A percentile compares a stretch with the other conserved stretches of the same genome.
Conservation (phyloP, 2,113 vertebrate genomes). For the Garra rufa region DNA sequence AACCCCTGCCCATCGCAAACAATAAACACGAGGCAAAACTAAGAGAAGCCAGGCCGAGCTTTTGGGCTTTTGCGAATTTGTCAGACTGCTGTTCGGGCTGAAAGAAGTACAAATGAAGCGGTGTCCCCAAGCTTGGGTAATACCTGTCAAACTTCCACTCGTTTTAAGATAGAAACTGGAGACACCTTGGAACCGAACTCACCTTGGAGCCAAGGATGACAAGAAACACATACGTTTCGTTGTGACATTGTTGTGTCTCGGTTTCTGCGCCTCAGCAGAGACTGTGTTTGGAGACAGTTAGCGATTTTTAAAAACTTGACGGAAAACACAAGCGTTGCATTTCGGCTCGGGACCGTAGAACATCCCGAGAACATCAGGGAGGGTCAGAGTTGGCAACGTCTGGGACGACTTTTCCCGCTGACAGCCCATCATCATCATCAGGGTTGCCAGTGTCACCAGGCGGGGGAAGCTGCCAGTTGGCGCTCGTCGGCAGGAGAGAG, state of each 20-base stretch:
- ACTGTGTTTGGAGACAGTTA: background rate
- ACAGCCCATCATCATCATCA: slow-evolving; percentile 73
- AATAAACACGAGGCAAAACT: slow-evolving; percentile 72
- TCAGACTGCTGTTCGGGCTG: slow-evolving; percentile 64
- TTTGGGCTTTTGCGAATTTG: slow-evolving; percentile 66
- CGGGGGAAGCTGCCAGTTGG: slow-evolving; percentile 61
- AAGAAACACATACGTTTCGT: slow-evolving; percentile 7
- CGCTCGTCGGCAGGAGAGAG: slow-evolving; percentile 62
- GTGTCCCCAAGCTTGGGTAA: slow-evolving; percentile 57
- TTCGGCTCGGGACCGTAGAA: slow-evolving; percentile 30
- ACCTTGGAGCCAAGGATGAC: slow-evolving; percentile 20
- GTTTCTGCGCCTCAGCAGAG: too few species aligned
- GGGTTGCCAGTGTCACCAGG: slow-evolving; percentile 58
- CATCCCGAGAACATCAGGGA: slow-evolving; percentile 23
- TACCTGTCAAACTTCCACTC: slow-evolving; percentile 63
- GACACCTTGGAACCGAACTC: slow-evolving; percentile 23
- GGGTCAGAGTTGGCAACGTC: slow-evolving; percentile 43
- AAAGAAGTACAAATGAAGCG: slow-evolving; percentile 67
- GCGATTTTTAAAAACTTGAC: background rate
- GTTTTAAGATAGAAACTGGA: slow-evolving; percentile 44
- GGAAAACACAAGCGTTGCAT: slow-evolving; percentile 22
- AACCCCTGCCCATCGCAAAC: slow-evolving; percentile 70
- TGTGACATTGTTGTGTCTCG: too few species aligned
- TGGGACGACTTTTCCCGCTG: slow-evolving; percentile 51
- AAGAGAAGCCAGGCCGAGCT: slow-evolving; percentile 62